phyloP scores from a whole-genome alignment of 2,113 vertebrate genomes.

The Rhinopomastus cyanomelas region DNA sequence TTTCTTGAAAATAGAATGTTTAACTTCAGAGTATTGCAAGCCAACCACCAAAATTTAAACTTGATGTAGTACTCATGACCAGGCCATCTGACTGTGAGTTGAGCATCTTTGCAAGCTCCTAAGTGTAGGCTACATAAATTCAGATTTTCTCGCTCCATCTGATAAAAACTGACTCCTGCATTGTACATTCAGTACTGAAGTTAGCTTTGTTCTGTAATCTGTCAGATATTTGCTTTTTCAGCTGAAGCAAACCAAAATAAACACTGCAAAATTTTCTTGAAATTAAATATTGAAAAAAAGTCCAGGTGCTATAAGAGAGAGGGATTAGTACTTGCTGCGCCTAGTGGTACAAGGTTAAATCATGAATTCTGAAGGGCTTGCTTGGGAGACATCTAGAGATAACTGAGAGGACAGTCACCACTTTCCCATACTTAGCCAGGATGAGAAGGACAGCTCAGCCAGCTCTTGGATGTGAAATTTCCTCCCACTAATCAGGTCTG shows the following conservation, averaged over 20 bases:
- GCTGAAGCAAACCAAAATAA: background rate
- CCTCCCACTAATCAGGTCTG: background rate
- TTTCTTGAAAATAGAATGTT: background rate
- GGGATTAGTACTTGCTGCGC: background rate
- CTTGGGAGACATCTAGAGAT: background rate
- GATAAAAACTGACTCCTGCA: background rate
- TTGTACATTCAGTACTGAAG: background rate
- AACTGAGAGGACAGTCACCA: background rate
- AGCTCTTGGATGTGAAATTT: conserved; percentile 34
- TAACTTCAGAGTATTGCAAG: background rate
- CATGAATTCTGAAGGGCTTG: background rate
- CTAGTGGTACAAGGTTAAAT: background rate
- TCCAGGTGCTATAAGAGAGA: background rate
- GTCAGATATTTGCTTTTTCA: conserved; percentile 12
- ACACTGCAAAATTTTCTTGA: background rate
- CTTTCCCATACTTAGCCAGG: background rate
- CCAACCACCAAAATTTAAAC: background rate
- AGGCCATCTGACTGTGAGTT: background rate
- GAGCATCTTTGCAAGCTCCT: background rate
- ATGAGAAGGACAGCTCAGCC: background rate
- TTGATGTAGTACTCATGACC: background rate
- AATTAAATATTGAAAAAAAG: background rate
- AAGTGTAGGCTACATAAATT: background rate
- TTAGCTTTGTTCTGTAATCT: background rate
- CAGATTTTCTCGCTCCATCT: background rate